phyloP scores from a whole-genome alignment of 2,797 vertebrate genomes.

The Pseudochirops corinnae region DNA sequence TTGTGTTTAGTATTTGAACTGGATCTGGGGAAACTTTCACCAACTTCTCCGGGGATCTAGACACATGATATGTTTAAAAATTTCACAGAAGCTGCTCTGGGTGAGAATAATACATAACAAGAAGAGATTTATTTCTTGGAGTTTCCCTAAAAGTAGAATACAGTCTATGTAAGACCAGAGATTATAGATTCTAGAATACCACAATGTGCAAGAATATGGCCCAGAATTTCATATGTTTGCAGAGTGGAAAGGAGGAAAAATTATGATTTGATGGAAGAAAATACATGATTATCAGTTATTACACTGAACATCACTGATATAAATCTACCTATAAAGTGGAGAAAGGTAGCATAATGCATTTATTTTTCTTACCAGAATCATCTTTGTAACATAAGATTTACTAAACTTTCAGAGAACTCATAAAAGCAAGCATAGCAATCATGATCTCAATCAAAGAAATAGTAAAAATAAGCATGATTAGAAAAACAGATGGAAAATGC shows the following conservation, averaged over 20 bases:
- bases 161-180: not conserved
- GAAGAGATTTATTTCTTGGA: not conserved
- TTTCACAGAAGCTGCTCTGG: not conserved
- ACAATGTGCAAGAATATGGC: not conserved
- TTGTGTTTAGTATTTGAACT: not conserved
- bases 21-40: not conserved
- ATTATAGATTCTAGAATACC: not conserved
- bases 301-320: not conserved
- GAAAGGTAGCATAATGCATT: not conserved
- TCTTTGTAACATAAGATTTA: not conserved
- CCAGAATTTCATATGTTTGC: not conserved
- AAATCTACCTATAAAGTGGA: not conserved
- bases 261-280: not conserved
- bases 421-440: not conserved
- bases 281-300: not conserved
- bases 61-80: not conserved
- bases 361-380: not conserved
- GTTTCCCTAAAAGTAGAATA: not conserved
- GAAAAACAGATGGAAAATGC: not conserved
- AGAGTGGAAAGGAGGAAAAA: not conserved
- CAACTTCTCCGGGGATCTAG: not conserved
- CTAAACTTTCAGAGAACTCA: not conserved
- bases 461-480: not conserved
- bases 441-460: not conserved
- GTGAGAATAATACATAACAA: not conserved